A percentile compares a stretch with the other conserved stretches of the same genome.
phyloP scores from a whole-genome alignment of 2,113 vertebrate species.

The Misgurnus mizolepis region DNA sequence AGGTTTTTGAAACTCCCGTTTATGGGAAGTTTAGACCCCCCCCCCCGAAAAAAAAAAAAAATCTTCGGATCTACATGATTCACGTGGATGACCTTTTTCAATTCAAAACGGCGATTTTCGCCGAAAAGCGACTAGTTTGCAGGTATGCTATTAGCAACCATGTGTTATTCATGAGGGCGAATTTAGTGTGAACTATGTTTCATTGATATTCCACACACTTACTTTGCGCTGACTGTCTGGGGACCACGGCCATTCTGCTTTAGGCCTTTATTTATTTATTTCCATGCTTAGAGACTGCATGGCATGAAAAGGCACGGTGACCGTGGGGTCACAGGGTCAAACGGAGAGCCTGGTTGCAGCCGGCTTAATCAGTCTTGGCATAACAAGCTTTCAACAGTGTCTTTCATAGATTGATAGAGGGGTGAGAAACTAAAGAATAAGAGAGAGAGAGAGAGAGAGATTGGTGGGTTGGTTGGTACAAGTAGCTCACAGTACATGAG shows the following conservation, averaged over 20 bases:
- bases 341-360: conserved; percentile 47
- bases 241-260: conserved; percentile 63
- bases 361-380: conserved; percentile 56
- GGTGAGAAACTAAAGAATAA: conserved; percentile 23
- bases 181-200: conserved; percentile 74
- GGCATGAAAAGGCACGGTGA: conserved; percentile 51
- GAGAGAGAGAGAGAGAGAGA: conserved; percentile 18
- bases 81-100: too few species aligned
- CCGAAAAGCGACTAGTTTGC: too few species aligned
- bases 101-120: too few species aligned
- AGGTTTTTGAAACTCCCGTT: too few species aligned
- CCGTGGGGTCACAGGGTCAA: conserved; percentile 59
- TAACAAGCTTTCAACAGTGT: conserved; percentile 59
- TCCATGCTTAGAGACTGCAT: conserved; percentile 48
- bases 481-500: conserved; percentile 11
- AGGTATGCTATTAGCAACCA: conserved; percentile 75
- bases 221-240: conserved; percentile 66
- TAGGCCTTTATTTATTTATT: conserved; percentile 71
- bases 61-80: too few species aligned
- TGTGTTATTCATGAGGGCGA: conserved; percentile 81
- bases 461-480: conserved; percentile 22
- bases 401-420: conserved; percentile 47
- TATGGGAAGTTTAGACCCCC: too few species aligned
- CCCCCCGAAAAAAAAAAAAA: too few species aligned
- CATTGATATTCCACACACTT: conserved; percentile 74